A percentile compares a stretch with the other conserved stretches of the same genome.
These are phyloP conservation scores for Leucania comma DNA, from an alignment of 2,888 invertebrate genomes.

Conservation along the genomic window DNA sequence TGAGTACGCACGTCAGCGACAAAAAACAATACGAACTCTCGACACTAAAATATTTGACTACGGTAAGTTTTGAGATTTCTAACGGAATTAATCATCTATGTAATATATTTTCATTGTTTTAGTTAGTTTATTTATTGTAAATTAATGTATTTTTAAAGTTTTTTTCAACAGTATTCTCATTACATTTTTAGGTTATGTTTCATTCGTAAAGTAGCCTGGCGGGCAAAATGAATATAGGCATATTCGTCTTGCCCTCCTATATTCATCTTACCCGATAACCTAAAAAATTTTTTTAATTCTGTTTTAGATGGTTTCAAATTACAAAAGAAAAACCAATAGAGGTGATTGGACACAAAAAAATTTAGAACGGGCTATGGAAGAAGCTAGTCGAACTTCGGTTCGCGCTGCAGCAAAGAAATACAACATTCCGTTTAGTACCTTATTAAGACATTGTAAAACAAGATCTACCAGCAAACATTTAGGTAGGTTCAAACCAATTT, in stretches of 20 bases:
- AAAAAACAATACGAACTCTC: slow-evolving; percentile 9
- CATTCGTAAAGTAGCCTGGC: not conserved
- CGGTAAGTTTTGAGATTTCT: slow-evolving; percentile 1
- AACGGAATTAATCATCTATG: not conserved
- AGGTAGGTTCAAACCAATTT: slow-evolving; percentile 6
- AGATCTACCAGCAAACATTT: slow-evolving; percentile 2
- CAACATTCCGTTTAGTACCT: not conserved
- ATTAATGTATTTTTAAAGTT: not conserved
- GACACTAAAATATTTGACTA: slow-evolving; percentile 1
- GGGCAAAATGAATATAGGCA: slow-evolving; percentile 13
- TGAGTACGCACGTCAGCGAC: slow-evolving; percentile 5
- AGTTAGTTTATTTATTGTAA: not conserved
- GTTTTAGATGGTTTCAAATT: no score
- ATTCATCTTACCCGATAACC: no score
- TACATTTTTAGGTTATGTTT: slow-evolving; percentile 5
- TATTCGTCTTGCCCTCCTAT: slow-evolving; percentile 12
- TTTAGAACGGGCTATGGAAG: slow-evolving; percentile 2
- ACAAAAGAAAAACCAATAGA: not conserved
- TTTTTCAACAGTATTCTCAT: not conserved
- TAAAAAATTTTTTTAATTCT: no score
- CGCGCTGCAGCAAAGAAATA: slow-evolving; percentile 2
- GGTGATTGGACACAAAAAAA: slow-evolving; percentile 2
- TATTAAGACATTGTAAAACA: not conserved
- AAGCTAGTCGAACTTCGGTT: not conserved
- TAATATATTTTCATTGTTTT: slow-evolving; percentile 7